phyloP scores from a whole-genome alignment of 1,140 invertebrate species.

The Ceratosolen solmsi region DNA sequence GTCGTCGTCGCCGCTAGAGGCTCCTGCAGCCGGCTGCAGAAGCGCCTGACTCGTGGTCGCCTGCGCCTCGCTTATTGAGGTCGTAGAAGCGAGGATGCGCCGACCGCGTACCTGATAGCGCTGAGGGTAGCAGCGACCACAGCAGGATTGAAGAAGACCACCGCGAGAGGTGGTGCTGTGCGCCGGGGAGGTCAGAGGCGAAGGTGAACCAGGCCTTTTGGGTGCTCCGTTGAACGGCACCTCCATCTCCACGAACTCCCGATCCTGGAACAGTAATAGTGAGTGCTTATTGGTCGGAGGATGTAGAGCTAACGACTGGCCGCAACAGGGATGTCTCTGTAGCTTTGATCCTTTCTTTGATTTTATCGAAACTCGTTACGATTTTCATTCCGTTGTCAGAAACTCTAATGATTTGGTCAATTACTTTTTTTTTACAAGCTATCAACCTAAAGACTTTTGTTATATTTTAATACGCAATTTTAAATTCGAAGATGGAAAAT shows the following conservation, averaged over 20 bases:
- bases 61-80: conserved; percentile 66
- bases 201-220: conserved; percentile 90
- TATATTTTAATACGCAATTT: too few species aligned
- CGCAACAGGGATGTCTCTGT: too few species aligned
- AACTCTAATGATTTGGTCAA: background rate
- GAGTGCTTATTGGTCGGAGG: background rate
- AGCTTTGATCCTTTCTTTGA: background rate
- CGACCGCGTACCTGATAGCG: conserved; percentile 87
- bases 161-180: conserved; percentile 85
- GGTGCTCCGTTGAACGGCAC: conserved; percentile 93
- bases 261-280: conserved; percentile 80
- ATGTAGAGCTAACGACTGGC: too few species aligned
- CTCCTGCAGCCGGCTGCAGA: conserved; percentile 27
- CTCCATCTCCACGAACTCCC: conserved; percentile 97
- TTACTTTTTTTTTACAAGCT: too few species aligned
- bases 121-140: conserved; percentile 89
- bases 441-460: too few species aligned
- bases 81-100: conserved; percentile 69
- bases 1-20: conserved; percentile 55
- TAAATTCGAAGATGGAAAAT: too few species aligned
- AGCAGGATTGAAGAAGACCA: conserved; percentile 86
- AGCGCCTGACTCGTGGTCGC: conserved; percentile 23
- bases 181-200: conserved; percentile 88
- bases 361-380: background rate
- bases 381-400: background rate